Evolutionary conservation across 2,888 invertebrate species (phyloP), one percentile per base, ranked within the genome.

Genomic region (Muschampia plurimacula): DNA sequence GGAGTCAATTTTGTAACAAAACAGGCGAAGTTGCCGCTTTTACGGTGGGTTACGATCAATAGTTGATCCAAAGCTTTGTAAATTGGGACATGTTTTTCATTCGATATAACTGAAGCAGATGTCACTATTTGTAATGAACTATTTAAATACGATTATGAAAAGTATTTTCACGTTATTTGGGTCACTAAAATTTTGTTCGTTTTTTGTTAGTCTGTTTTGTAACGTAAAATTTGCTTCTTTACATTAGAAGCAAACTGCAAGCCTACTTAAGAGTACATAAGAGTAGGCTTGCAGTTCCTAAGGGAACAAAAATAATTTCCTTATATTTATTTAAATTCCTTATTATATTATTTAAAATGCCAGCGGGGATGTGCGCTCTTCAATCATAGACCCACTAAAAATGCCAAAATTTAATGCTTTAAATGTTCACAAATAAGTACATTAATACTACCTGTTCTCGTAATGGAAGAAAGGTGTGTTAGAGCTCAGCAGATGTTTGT

Each of bases 1-100:
- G 66, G 71, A 66, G 49, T 49, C 71, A 72, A 72, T 72, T 72
- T 60, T 66, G 71, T 52, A 67, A 62, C 71, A 66, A 71, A 71
- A 66, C 46, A 65, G 66, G 59, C 68, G 36, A 44, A 62, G 68
- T 68, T 68, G 60, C 59, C 65, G 71, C 59, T 66, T 71, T 71
- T 66, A 60, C 59, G 71, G 71, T 46, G 60, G 59, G 46, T 49
- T 36, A 71, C 71, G 49, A 66, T 71, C 66, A 71, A 71, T 71
- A 49, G 22, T 71, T 46, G 46, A 66, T 39, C 46, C 65, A n/a
- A 71, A 57, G 55, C 44, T 44, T 22, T 70, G 57, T 65, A 46
- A 70, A 65, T 70, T 65, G 64, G 57, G 57, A 59, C 64, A 59
- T 57, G 64, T 44, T 59, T 70, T 70, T 65, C 70, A 65, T 64